Percentiles rank a stretch among this genome's conserved stretches.
These are phyloP conservation scores for Reticulitermes lucifugus DNA, from an alignment of 2,888 invertebrate species.

Conservation along the genomic window DNA sequence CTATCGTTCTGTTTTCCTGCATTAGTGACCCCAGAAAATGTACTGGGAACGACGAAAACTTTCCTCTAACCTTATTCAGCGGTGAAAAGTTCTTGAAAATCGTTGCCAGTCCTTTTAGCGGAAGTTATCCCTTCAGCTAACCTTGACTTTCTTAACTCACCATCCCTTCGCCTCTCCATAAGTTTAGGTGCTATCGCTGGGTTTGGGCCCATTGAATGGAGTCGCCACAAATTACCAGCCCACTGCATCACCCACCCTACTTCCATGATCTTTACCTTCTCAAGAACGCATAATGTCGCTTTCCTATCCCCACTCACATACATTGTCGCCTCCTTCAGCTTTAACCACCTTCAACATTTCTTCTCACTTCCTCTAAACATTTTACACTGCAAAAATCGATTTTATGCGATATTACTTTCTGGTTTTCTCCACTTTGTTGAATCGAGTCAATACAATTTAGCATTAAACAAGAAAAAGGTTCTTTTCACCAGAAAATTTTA, in stretches of 20 bases:
- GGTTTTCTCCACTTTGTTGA: no score
- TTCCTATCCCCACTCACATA: slow-evolving; percentile 4
- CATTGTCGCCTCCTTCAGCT: slow-evolving; percentile 9
- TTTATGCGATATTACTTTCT: no score
- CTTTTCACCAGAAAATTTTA: no score
- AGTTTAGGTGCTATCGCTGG: slow-evolving; percentile 10
- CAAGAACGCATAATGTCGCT: slow-evolving; percentile 16
- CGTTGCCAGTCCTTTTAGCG: neutral
- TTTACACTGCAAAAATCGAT: slow-evolving; percentile 13
- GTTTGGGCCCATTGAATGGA: neutral
- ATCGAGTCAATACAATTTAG: no score
- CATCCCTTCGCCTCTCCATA: neutral
- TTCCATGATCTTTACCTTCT: neutral
- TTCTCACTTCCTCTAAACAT: neutral
- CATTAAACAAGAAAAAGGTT: no score
- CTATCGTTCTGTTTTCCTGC: neutral
- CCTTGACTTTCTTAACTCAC: neutral
- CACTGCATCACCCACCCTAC: neutral
- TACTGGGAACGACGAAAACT: neutral
- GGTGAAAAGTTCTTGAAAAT: neutral
- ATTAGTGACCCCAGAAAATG: slow-evolving; percentile 3
- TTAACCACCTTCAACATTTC: neutral
- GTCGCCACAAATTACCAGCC: slow-evolving; percentile 18
- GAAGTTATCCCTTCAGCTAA: neutral
- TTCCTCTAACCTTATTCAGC: slow-evolving; percentile 8